Evolutionary conservation across 1,140 invertebrate genomes (phyloP), one percentile per base, ranked within the genome.

Genomic region (Parapsyche elsis): DNA sequence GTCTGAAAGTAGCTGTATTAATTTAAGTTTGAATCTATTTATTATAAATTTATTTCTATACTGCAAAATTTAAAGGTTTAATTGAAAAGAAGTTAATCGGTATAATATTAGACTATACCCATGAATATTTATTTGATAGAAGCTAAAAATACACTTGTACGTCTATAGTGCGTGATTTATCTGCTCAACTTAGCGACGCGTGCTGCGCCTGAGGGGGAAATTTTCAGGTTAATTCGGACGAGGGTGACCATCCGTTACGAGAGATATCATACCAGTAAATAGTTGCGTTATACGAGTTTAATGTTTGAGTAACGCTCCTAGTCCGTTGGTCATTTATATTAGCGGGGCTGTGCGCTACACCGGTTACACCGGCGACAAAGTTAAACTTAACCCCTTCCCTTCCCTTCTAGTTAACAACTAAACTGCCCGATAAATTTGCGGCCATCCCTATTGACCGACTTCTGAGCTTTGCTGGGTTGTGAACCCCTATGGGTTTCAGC

Each of bases 361-460:
- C 64, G 64, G 64, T 67, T 67, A 67, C 64, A 26, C 64, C 24
- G 30, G 19, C 19, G 64, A 67, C 64, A 67, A 67, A 67, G 64
- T 67, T 67, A 21, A 26, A 67, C 64, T 67, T 67, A 21, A 21
- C 14, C 16, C 64, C 64, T 16, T 21, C 16, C 24, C 24, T 7
- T 1, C 12, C 30, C 5, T 24, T 4, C 16, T 12, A 19, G 64
- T 21, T 67, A 67, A 67, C 64, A 21, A 24, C 64, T 14, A 67
- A 67, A 67, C 64, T 23, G 21, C 12, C 64, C 10, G 64, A 12
- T 67, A 67, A 67, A 67, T 67, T 38, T 67, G 64, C 24, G 16
- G 12, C 64, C 10, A 26, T 67, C 16, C 64, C 24, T 24, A 24
- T 67, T 26, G 64, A 67, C 16, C 24, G 16, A 21, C 64, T 67